Percentiles rank a stretch among this genome's conserved stretches.
phyloP scores from a whole-genome alignment of 2,888 invertebrate genomes.

The Chymomyza fuscimana region DNA sequence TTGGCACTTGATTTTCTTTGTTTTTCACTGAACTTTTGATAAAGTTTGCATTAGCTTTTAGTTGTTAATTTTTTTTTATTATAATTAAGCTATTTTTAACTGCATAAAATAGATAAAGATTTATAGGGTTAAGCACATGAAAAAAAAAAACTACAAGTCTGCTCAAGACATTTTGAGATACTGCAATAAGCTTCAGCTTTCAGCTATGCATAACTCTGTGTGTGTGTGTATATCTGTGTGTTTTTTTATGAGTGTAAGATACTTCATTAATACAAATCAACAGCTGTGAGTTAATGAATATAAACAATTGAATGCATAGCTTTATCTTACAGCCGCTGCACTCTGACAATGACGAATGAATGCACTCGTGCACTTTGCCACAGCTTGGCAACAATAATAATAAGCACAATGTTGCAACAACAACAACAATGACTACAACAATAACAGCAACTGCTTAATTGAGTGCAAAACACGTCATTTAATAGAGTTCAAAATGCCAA shows the following conservation, averaged over 20 bases:
- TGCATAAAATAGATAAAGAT: neutral
- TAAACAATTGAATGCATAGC: slow-evolving; percentile 47
- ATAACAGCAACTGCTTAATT: slow-evolving; percentile 19
- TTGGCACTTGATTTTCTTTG: neutral
- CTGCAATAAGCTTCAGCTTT: neutral
- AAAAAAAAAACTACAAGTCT: neutral
- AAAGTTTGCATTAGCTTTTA: slow-evolving; percentile 1
- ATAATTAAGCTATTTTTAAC: neutral
- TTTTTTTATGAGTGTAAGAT: slow-evolving; percentile 27
- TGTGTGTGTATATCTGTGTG: neutral
- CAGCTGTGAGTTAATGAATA: slow-evolving; percentile 24
- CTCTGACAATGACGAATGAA: slow-evolving; percentile 62
- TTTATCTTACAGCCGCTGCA: slow-evolving; percentile 3
- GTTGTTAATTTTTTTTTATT: slow-evolving; percentile 16
- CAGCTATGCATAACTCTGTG: neutral
- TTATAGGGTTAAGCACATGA: too few relatives aligned
- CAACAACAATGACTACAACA: too few relatives aligned
- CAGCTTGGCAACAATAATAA: neutral
- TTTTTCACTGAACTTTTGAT: neutral
- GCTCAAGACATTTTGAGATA: slow-evolving; percentile 1
- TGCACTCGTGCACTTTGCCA: slow-evolving; percentile 28
- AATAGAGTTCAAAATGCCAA: slow-evolving; percentile 33
- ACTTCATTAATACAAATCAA: slow-evolving; percentile 69
- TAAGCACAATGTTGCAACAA: too few relatives aligned
- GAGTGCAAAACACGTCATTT: slow-evolving; percentile 33